phyloP scores from a whole-genome alignment of 2,888 invertebrate genomes.

The Pammene fasciana region DNA sequence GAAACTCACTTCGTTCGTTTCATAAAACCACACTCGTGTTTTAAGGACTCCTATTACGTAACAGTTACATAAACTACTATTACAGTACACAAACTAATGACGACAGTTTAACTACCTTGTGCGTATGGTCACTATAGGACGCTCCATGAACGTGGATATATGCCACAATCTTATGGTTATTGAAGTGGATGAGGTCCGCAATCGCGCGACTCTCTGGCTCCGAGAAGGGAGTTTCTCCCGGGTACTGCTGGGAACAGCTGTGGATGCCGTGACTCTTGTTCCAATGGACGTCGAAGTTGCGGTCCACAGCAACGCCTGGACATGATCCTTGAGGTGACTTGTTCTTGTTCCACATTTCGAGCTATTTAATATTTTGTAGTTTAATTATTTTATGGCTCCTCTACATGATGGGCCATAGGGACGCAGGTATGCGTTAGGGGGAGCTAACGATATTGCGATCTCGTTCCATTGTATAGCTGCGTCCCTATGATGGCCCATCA shows the following conservation, averaged over 20 bases:
- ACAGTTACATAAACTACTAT: too few species aligned
- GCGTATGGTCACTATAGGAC: conserved; percentile 45
- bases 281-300: conserved; percentile 74
- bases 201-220: conserved; percentile 67
- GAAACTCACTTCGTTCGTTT: too few species aligned
- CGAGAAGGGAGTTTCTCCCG: conserved; percentile 65
- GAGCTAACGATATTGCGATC: too few species aligned
- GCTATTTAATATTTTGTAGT: too few species aligned
- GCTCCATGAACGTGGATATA: conserved; percentile 70
- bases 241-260: conserved; percentile 66
- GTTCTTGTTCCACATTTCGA: conserved; percentile 56
- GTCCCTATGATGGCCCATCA: too few species aligned
- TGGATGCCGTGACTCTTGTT: conserved; percentile 49
- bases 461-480: too few species aligned
- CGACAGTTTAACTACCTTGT: conserved; percentile 54
- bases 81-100: too few species aligned
- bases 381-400: too few species aligned
- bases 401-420: too few species aligned
- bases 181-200: conserved; percentile 63
- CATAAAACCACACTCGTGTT: too few species aligned
- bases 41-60: too few species aligned
- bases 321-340: conserved; percentile 65
- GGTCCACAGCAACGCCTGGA: conserved; percentile 66
- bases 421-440: too few species aligned
- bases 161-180: conserved; percentile 66